Evolutionary conservation across 2,888 invertebrate species (phyloP), one percentile per base, ranked within the genome.

Genomic region (Protonemura montana): DNA sequence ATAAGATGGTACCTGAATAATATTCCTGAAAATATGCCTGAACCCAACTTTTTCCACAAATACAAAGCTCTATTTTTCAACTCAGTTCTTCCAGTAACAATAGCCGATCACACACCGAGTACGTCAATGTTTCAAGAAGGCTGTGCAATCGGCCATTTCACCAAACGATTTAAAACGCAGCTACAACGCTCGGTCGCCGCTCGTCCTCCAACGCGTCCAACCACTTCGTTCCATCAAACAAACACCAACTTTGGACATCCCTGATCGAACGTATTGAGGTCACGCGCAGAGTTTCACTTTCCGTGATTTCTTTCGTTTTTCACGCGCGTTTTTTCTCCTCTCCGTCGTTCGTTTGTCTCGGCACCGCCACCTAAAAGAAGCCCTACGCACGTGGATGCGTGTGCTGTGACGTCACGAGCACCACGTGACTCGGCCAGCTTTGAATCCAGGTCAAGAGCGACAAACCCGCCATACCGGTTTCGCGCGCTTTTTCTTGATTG

Each of bases 271-370:
- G 78, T 27, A 78, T 78, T 78, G 78, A 78, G 78, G 78, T 78
- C 78, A 78, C n/a, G n/a, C n/a, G 25, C 26, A 16, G n/a, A 78
- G 78, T 78, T 78, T 78, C 78, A 78, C 78, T 78, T 78, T 78
- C 78, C 27, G 78, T 78, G 78, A 78, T 78, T 78, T 78, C 78
- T 78, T 78, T 78, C 78, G 78, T 78, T 78, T 78, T 78, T 59
- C 59, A 59, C 59, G 59, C 59, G 59, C 59, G 59, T 59, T 59
- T 59, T 59, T 59, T 59, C 13, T 59, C 59, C 59, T 59, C 59
- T 59, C 59, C 59, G 59, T 13, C 59, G 13, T 21, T 21, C 21
- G 59, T 59, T 59, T 13, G 59, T 21, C 13, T 59, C 59, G 59
- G 21, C 59, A 21, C 59, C 21, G 59, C 16, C 59, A 6, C 35